Evolutionary conservation across 2,797 vertebrate species (phyloP).

Genomic region (Merluccius polli): DNA sequence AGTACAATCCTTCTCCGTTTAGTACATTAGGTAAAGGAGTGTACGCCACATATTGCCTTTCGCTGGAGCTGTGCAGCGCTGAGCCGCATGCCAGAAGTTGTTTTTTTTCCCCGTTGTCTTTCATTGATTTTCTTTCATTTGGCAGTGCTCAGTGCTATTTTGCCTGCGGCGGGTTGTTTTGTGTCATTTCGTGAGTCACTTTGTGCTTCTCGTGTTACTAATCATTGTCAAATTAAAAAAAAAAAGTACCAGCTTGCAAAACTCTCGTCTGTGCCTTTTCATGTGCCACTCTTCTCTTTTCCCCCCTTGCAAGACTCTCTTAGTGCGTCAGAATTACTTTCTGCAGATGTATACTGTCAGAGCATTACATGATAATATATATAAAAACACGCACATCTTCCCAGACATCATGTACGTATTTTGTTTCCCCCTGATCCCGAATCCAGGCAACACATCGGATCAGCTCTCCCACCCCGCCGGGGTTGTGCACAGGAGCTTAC

Average conservation of each 20-base stretch:
- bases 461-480: not conserved
- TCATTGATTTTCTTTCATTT: not conserved
- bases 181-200: not conserved
- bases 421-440: not conserved
- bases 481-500: no score
- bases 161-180: not conserved
- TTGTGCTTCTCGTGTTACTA: not conserved
- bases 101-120: not conserved
- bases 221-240: not conserved
- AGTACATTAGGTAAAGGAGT: not conserved
- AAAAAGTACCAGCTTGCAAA: not conserved
- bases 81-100: not conserved
- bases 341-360: not conserved
- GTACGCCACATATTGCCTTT: not conserved
- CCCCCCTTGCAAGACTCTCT: not conserved
- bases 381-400: not conserved
- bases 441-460: not conserved
- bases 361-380: not conserved
- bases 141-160: not conserved
- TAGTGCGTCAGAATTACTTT: not conserved
- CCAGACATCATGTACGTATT: not conserved
- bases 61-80: not conserved
- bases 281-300: not conserved
- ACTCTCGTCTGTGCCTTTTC: not conserved
- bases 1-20: not conserved